Evolutionary conservation across 2,797 vertebrate species (phyloP).

Genomic region (Taeniopygia guttata): DNA sequence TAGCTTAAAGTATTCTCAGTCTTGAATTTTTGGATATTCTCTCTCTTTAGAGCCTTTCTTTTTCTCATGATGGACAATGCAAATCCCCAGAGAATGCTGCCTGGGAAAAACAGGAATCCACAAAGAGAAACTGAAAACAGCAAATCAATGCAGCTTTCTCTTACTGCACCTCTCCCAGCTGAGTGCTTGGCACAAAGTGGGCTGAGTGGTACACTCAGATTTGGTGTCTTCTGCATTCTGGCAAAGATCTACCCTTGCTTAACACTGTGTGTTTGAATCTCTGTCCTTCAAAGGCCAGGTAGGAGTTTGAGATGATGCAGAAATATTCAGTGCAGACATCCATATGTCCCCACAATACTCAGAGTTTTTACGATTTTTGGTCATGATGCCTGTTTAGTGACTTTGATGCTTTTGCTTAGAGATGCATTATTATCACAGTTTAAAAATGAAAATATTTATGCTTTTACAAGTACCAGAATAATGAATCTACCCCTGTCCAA

Average conservation of each 20-base stretch:
- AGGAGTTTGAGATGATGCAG: background rate
- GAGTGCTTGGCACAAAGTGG: background rate
- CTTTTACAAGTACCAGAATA: background rate
- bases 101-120: background rate
- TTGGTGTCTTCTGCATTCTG: background rate
- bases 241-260: background rate
- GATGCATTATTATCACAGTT: background rate
- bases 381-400: background rate
- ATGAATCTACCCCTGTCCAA: background rate
- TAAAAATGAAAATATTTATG: background rate
- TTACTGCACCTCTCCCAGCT: background rate
- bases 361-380: background rate
- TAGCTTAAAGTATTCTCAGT: background rate
- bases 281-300: background rate
- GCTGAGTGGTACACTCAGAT: background rate
- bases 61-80: background rate
- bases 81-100: background rate
- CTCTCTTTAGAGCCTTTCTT: background rate
- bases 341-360: background rate
- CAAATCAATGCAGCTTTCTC: background rate
- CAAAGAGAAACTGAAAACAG: background rate
- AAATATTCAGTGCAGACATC: background rate
- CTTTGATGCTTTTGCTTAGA: background rate
- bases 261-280: background rate
- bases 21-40: background rate